A percentile compares a stretch with the other conserved stretches of the same genome.
phyloP scores from a whole-genome alignment of 1,140 invertebrate genomes.

The Conus betulinus region DNA sequence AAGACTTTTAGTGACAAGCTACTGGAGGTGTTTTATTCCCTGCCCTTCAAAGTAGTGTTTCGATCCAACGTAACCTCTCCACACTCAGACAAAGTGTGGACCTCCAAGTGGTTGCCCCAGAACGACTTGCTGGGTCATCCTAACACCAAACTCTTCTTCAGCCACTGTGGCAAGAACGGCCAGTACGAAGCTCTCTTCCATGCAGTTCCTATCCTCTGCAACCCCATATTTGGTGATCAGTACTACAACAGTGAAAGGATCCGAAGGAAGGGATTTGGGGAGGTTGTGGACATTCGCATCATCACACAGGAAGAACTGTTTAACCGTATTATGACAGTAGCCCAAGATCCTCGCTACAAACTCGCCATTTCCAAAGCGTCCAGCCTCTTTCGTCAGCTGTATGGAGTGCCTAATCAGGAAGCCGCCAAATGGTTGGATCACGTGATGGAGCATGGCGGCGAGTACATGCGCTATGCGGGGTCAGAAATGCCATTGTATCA shows the following conservation, averaged over 20 bases:
- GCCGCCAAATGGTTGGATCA: constrained; percentile 55
- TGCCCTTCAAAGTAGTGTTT: constrained; percentile 30
- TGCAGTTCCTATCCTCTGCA: constrained; percentile 84
- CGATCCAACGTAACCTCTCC: constrained; percentile 34
- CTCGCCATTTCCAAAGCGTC: constrained; percentile 51
- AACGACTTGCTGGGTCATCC: constrained; percentile 44
- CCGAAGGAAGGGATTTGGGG: constrained; percentile 68
- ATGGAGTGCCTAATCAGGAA: constrained; percentile 36
- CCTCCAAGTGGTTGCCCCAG: constrained; percentile 42
- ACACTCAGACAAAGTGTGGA: constrained; percentile 26
- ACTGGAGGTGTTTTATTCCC: constrained; percentile 26
- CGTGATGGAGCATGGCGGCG: constrained; percentile 38
- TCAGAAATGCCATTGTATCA: constrained; percentile 52
- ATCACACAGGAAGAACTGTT: constrained; percentile 59
- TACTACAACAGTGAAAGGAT: constrained; percentile 73
- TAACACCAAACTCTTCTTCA: constrained; percentile 80
- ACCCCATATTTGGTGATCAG: constrained; percentile 85
- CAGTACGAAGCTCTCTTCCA: constrained; percentile 80
- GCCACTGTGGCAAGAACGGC: constrained; percentile 85
- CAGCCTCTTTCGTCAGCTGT: constrained; percentile 39
- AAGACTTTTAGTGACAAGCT: constrained; percentile 34
- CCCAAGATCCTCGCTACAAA: constrained; percentile 30
- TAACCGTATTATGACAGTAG: constrained; percentile 52
- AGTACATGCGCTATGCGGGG: constrained; percentile 40
- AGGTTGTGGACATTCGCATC: constrained; percentile 62